phyloP scores from a whole-genome alignment of 2,888 invertebrate species.

The Fissipunctia ypsillon region DNA sequence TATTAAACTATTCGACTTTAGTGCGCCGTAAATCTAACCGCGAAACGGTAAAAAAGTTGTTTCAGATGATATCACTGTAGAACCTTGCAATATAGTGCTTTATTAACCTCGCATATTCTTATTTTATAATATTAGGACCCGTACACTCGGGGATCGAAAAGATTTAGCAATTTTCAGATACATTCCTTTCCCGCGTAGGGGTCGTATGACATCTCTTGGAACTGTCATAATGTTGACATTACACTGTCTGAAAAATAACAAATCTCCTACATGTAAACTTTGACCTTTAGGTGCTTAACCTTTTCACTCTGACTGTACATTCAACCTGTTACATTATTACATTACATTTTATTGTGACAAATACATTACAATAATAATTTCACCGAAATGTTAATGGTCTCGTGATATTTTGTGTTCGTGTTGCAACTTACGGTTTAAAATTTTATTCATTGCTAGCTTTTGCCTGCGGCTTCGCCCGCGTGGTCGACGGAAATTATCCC shows the following conservation, averaged over 20 bases:
- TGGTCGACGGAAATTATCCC: no score
- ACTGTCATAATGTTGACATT: not conserved
- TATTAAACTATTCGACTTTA: constrained; percentile 68
- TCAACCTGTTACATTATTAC: constrained; percentile 27
- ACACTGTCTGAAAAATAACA: not conserved
- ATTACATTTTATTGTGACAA: constrained; percentile 43
- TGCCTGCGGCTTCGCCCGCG: no score
- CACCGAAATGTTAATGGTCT: constrained; percentile 17
- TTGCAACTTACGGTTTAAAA: constrained; percentile 34
- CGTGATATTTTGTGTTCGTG: constrained; percentile 22
- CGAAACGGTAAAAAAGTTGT: constrained; percentile 63
- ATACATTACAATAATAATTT: constrained; percentile 37
- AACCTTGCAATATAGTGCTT: constrained; percentile 51
- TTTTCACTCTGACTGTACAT: constrained; percentile 17
- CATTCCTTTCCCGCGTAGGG: not conserved
- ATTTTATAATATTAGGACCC: constrained; percentile 31
- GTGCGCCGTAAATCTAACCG: constrained; percentile 68
- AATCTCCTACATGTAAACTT: not conserved
- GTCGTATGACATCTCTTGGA: not conserved
- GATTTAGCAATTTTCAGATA: not conserved
- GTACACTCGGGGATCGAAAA: not conserved
- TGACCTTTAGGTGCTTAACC: constrained; percentile 1
- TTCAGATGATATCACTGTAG: constrained; percentile 61
- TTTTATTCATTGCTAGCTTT: constrained; percentile 18
- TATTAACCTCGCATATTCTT: constrained; percentile 36